These are phyloP conservation scores for Mechanitis messenoides DNA, from an alignment of 2,888 invertebrate species.

Conservation along the genomic window DNA sequence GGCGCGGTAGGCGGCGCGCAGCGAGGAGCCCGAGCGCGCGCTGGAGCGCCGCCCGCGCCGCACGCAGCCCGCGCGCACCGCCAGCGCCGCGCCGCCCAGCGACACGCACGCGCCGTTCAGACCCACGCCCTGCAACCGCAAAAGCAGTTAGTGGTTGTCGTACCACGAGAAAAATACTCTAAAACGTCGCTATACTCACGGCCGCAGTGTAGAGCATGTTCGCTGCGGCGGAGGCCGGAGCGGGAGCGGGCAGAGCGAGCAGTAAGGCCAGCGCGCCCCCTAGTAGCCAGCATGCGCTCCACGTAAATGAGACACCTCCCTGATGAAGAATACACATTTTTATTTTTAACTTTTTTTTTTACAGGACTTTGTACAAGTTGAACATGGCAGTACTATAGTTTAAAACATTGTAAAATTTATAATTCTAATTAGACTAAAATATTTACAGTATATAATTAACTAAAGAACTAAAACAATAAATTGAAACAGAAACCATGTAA, in stretches of 20 bases:
- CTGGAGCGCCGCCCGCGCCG: slow-evolving; percentile 26
- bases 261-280: slow-evolving; percentile 46
- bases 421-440: too few relatives aligned
- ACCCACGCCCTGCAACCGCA: slow-evolving; percentile 39
- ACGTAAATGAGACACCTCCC: slow-evolving; percentile 40
- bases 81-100: slow-evolving; percentile 22
- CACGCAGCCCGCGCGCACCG: slow-evolving; percentile 27
- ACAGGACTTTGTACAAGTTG: background rate
- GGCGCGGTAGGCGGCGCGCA: slow-evolving; percentile 41
- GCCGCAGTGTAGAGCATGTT: slow-evolving; percentile 36
- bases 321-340: slow-evolving; percentile 22
- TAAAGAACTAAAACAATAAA: too few relatives aligned
- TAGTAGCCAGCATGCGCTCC: slow-evolving; percentile 47
- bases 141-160: background rate
- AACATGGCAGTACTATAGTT: background rate
- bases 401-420: too few relatives aligned
- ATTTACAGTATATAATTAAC: too few relatives aligned
- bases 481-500: too few relatives aligned
- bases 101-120: slow-evolving; percentile 37
- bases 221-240: slow-evolving; percentile 38
- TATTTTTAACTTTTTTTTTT: too few relatives aligned
- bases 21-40: slow-evolving; percentile 13
- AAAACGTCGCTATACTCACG: slow-evolving; percentile 22
- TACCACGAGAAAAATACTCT: background rate
- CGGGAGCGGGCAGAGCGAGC: slow-evolving; percentile 44